Evolutionary conservation across 2,888 invertebrate species (phyloP).

Genomic region (Onthophagus sagittarius): DNA sequence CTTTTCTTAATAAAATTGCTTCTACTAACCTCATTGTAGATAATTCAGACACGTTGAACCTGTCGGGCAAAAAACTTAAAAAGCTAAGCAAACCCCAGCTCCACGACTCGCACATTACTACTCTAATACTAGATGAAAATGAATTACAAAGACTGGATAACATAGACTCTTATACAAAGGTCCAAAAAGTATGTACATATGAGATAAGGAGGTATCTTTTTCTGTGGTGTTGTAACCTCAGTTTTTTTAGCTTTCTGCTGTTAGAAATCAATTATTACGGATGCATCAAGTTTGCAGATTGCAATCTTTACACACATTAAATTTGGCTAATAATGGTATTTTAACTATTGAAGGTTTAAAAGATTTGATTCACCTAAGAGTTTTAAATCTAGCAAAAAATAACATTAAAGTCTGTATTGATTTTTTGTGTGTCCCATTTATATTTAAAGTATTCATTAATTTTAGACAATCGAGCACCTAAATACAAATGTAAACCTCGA

Average conservation of each 20-base stretch:
- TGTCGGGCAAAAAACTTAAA: slow-evolving; percentile 75
- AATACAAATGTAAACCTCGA: slow-evolving; percentile 77
- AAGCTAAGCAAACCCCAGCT: slow-evolving; percentile 72
- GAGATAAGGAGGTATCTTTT: slow-evolving; percentile 10
- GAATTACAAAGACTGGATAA: slow-evolving; percentile 83
- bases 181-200: slow-evolving; percentile 61
- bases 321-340: slow-evolving; percentile 84
- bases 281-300: slow-evolving; percentile 85
- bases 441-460: slow-evolving; percentile 27
- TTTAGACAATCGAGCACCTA: slow-evolving; percentile 80
- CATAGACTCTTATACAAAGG: slow-evolving; percentile 73
- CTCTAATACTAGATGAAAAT: slow-evolving; percentile 79
- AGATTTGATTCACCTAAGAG: slow-evolving; percentile 74
- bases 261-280: slow-evolving; percentile 78
- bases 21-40: slow-evolving; percentile 28
- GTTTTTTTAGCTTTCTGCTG: slow-evolving; percentile 70
- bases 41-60: slow-evolving; percentile 60
- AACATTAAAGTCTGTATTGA: slow-evolving; percentile 68
- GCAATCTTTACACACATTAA: slow-evolving; percentile 73
- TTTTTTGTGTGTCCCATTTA: not conserved
- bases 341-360: slow-evolving; percentile 86
- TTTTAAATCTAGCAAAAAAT: slow-evolving; percentile 82
- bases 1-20: not conserved
- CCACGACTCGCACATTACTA: slow-evolving; percentile 65
- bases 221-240: slow-evolving; percentile 1